Evolutionary conservation across 2,113 vertebrate genomes (phyloP).

Genomic region (Dendropsophus ebraccatus): DNA sequence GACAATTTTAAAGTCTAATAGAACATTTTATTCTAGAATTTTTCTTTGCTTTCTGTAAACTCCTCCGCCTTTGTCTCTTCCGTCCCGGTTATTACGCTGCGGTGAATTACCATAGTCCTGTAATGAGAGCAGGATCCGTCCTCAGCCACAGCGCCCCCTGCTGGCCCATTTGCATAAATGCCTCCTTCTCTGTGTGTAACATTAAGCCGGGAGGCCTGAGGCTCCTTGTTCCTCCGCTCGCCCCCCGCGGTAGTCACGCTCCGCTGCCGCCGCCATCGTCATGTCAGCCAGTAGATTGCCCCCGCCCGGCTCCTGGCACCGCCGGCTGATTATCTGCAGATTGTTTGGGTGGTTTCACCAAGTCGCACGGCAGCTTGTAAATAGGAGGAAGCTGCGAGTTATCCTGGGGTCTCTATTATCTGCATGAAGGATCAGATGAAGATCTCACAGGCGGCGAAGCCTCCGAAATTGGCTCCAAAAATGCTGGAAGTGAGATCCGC

Average conservation of each 20-base stretch:
- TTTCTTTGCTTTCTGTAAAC: too few relatives aligned
- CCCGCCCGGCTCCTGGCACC: neutral
- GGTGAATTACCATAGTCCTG: neutral
- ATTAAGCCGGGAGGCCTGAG: neutral
- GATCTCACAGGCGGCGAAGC: neutral
- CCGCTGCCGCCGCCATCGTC: neutral
- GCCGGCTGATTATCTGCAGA: neutral
- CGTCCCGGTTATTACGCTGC: neutral
- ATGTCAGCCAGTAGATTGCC: neutral
- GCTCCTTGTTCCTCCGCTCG: neutral
- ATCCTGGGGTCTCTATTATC: neutral
- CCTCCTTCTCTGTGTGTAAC: slow-evolving; percentile 1
- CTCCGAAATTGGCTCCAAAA: slow-evolving; percentile 20
- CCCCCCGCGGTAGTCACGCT: neutral
- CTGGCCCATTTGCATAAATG: slow-evolving; percentile 28
- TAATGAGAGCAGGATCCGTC: neutral
- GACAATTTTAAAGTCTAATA: too few relatives aligned
- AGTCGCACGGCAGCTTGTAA: slow-evolving; percentile 25
- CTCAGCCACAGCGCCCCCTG: neutral
- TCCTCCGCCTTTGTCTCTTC: neutral
- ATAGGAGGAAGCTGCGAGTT: neutral
- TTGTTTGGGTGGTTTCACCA: slow-evolving; percentile 23
- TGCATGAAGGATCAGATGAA: slow-evolving; percentile 1
- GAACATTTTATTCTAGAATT: too few relatives aligned
- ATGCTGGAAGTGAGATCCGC: slow-evolving; percentile 5